phyloP scores from a whole-genome alignment of 1,140 invertebrate species.

The Ceratosolen solmsi region DNA sequence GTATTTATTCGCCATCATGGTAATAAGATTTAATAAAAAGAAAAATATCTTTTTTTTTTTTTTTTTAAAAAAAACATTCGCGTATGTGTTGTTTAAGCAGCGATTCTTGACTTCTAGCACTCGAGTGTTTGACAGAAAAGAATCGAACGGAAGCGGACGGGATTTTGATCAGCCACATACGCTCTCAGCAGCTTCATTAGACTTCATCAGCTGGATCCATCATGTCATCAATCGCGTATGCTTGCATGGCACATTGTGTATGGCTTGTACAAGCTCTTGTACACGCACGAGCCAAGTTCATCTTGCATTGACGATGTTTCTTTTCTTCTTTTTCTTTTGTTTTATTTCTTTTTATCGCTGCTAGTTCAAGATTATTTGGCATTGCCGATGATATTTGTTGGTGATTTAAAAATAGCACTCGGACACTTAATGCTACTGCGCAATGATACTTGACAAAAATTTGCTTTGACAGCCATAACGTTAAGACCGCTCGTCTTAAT shows the following conservation, averaged over 20 bases:
- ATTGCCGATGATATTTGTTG: background rate
- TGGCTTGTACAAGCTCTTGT: background rate
- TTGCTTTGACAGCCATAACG: background rate
- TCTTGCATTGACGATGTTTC: background rate
- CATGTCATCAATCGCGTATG: slow-evolving; percentile 43
- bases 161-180: slow-evolving; percentile 38
- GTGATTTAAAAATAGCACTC: background rate
- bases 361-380: background rate
- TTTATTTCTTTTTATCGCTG: background rate
- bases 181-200: slow-evolving; percentile 44
- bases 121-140: slow-evolving; percentile 26
- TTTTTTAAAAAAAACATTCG: too few species aligned
- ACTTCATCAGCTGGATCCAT: slow-evolving; percentile 39
- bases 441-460: background rate
- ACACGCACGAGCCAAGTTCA: background rate
- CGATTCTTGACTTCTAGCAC: too few species aligned
- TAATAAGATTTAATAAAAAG: too few species aligned
- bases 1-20: too few species aligned
- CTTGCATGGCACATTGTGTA: background rate
- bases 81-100: too few species aligned
- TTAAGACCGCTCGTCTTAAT: background rate
- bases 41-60: too few species aligned
- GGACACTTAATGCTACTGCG: background rate
- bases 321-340: too few species aligned
- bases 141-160: slow-evolving; percentile 49